phyloP scores from a whole-genome alignment of 2,113 vertebrate species.

The Panurus biarmicus region DNA sequence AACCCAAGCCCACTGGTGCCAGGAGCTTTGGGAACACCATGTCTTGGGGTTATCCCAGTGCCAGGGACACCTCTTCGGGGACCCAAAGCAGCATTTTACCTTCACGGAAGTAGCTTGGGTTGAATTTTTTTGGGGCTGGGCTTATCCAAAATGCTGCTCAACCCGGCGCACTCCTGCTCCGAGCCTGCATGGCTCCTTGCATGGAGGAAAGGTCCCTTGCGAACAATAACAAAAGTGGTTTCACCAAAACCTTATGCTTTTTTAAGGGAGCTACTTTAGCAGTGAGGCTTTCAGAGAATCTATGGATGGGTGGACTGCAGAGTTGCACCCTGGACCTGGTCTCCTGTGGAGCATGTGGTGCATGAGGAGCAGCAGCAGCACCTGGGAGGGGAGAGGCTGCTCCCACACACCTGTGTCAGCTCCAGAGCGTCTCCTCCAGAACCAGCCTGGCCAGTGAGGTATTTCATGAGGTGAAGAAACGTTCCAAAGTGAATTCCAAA shows the following conservation, averaged over 20 bases:
- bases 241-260: not conserved
- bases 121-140: not conserved
- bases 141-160: not conserved
- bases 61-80: not conserved
- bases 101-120: not conserved
- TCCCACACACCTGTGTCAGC: not conserved
- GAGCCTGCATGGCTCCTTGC: not conserved
- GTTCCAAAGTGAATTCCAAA: constrained; percentile 53
- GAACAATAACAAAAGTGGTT: not conserved
- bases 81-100: not conserved
- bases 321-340: not conserved
- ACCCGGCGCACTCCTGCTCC: accelerated
- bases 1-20: accelerated
- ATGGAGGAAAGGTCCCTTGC: accelerated
- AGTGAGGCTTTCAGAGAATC: not conserved
- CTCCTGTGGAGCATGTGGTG: not conserved
- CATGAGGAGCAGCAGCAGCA: not conserved
- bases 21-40: not conserved
- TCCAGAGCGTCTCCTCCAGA: not conserved
- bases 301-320: not conserved
- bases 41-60: not conserved
- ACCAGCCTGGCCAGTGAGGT: not conserved
- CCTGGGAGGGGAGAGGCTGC: not conserved
- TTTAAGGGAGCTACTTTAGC: not conserved
- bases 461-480: constrained; percentile 68